Conservation (phyloP, 2,888 invertebrate genomes). For the Chironomus tentans region DNA sequence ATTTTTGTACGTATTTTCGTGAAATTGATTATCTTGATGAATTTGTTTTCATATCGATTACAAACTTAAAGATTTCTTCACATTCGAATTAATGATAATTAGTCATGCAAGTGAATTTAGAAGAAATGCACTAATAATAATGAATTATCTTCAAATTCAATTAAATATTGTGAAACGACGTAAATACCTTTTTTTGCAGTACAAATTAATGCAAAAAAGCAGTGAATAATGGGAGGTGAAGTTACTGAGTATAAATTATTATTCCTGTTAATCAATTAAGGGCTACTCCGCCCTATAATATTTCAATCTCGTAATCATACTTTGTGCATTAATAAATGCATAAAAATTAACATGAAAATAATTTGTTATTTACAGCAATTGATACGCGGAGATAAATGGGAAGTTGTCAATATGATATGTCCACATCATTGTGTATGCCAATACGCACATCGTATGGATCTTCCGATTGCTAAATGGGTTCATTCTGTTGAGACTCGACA, state of each 20-base stretch:
- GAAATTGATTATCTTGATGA: no score
- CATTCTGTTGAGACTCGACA: conserved; percentile 32
- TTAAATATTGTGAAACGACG: no score
- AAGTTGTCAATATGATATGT: conserved; percentile 36
- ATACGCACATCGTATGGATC: conserved; percentile 46
- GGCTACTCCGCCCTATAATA: neutral
- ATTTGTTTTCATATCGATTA: no score
- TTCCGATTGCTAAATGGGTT: conserved; percentile 48
- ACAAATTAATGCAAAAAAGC: neutral
- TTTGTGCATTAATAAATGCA: neutral
- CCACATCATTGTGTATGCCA: conserved; percentile 49
- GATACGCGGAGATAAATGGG: conserved; percentile 29
- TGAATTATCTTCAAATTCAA: no score
- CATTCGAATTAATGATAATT: no score
- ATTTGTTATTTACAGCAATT: neutral
- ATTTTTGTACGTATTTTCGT: no score
- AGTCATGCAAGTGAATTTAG: no score
- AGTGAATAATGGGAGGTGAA: neutral
- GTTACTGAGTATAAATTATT: neutral
- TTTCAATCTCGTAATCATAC: no score
- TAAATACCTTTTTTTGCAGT: no score
- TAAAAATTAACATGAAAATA: neutral
- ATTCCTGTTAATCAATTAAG: neutral
- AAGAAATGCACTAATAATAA: no score
- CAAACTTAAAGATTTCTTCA: no score